These are phyloP conservation scores for human (Homo sapiens) DNA, from an alignment of 2,113 vertebrate species.

Conservation along the genomic window DNA sequence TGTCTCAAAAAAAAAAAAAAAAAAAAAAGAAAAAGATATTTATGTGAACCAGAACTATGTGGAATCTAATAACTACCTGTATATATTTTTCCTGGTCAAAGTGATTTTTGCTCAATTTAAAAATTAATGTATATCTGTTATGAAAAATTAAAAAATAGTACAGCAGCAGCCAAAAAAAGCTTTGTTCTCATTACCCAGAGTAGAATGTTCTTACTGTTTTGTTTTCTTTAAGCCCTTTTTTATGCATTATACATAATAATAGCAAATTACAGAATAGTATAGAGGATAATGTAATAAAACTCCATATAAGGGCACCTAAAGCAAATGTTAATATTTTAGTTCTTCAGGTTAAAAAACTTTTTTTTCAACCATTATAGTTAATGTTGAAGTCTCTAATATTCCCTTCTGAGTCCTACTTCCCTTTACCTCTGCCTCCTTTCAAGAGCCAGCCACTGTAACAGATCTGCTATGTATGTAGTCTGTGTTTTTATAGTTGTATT, in stretches of 20 bases:
- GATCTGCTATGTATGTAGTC: not conserved
- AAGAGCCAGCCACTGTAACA: not conserved
- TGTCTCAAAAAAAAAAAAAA: not conserved
- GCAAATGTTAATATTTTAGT: conserved; percentile 9
- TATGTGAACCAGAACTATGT: not conserved
- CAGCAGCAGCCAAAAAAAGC: not conserved
- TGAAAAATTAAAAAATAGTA: conserved; percentile 9
- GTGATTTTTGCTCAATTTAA: not conserved
- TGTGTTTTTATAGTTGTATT: not conserved
- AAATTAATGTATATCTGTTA: not conserved
- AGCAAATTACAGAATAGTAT: not conserved
- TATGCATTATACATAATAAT: not conserved
- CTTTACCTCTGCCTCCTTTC: not conserved
- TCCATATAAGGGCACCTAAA: not conserved
- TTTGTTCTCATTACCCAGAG: conserved; percentile 22
- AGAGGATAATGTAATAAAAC: conserved; percentile 3
- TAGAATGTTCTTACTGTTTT: not conserved
- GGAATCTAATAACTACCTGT: not conserved
- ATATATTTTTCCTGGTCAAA: not conserved
- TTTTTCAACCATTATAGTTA: not conserved
- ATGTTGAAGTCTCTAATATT: not conserved
- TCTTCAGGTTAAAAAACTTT: not conserved
- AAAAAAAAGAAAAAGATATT: not conserved
- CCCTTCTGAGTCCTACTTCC: not conserved
- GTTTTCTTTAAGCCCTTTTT: not conserved